Percentiles rank a stretch among this genome's conserved stretches.
phyloP scores from a whole-genome alignment of 2,888 invertebrate genomes.

The Aleiodes leptofemur region DNA sequence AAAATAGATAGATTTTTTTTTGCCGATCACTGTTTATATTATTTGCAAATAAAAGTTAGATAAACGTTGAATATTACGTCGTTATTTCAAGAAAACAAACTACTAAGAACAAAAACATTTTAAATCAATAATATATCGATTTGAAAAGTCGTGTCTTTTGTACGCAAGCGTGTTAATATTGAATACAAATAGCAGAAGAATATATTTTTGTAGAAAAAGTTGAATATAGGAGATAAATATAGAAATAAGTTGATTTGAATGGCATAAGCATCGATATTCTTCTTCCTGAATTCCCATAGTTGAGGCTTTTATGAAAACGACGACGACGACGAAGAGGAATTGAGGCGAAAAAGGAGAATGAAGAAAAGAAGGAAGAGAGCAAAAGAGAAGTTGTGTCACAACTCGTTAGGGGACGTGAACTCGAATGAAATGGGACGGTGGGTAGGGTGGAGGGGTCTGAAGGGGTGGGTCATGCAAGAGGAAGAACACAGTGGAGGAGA shows the following conservation, averaged over 20 bases:
- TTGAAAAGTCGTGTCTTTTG: no score
- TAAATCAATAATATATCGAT: slow-evolving; percentile 26
- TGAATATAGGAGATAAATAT: neutral
- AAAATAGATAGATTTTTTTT: no score
- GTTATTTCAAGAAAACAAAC: no score
- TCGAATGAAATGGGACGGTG: slow-evolving; percentile 37
- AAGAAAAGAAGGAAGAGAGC: neutral
- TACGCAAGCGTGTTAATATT: slow-evolving; percentile 16
- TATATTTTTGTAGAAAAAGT: neutral
- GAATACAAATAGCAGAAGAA: neutral
- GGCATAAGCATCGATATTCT: slow-evolving; percentile 23
- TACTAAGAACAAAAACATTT: neutral
- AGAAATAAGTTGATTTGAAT: neutral
- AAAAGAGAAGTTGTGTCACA: slow-evolving; percentile 27
- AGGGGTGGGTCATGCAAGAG: slow-evolving; percentile 37
- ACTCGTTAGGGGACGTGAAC: slow-evolving; percentile 47
- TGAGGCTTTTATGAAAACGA: slow-evolving; percentile 3
- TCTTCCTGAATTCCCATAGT: neutral
- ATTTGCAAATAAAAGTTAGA: no score
- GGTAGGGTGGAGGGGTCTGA: slow-evolving; percentile 30
- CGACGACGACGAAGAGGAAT: neutral
- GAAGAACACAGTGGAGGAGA: slow-evolving; percentile 47
- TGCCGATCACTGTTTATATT: no score
- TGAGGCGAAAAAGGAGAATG: slow-evolving; percentile 2
- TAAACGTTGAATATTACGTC: no score